Percentiles rank a stretch among this genome's conserved stretches.
phyloP scores from a whole-genome alignment of 2,888 invertebrate species.

The Chorisops tibialis region DNA sequence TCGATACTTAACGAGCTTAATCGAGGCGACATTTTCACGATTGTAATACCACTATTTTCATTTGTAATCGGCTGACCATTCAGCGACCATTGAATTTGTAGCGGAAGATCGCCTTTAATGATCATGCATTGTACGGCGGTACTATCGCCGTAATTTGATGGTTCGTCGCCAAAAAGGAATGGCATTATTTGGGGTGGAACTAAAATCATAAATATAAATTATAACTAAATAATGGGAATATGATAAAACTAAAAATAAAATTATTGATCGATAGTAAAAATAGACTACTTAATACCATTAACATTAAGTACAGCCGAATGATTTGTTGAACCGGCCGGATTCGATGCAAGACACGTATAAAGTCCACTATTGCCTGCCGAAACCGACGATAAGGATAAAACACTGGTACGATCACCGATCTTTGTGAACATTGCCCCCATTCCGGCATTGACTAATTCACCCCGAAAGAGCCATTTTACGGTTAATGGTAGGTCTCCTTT shows the following conservation, averaged over 20 bases:
- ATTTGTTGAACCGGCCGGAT: constrained; percentile 60
- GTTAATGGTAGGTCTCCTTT: constrained; percentile 65
- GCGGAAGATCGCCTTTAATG: constrained; percentile 74
- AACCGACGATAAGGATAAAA: constrained; percentile 67
- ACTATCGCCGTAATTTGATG: constrained; percentile 73
- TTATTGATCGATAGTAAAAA: too few relatives aligned
- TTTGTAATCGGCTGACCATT: constrained; percentile 61
- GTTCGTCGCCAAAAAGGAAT: constrained; percentile 72
- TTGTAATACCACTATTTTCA: constrained; percentile 57
- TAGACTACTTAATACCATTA: constrained; percentile 63
- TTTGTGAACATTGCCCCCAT: constrained; percentile 63
- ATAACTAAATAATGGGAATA: too few relatives aligned
- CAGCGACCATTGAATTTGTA: constrained; percentile 72
- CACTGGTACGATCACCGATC: constrained; percentile 64
- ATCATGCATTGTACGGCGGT: constrained; percentile 74
- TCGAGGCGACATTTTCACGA: constrained; percentile 61
- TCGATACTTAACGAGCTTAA: constrained; percentile 71
- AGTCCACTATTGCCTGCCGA: constrained; percentile 66
- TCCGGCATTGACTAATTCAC: constrained; percentile 49
- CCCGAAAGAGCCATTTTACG: constrained; percentile 61
- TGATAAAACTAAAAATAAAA: too few relatives aligned
- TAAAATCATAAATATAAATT: constrained; percentile 46
- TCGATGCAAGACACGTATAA: constrained; percentile 65
- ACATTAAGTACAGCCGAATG: constrained; percentile 62
- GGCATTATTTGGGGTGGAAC: constrained; percentile 76